Conservation (phyloP, 1,140 invertebrate genomes). For the Halyomorpha halys region DNA sequence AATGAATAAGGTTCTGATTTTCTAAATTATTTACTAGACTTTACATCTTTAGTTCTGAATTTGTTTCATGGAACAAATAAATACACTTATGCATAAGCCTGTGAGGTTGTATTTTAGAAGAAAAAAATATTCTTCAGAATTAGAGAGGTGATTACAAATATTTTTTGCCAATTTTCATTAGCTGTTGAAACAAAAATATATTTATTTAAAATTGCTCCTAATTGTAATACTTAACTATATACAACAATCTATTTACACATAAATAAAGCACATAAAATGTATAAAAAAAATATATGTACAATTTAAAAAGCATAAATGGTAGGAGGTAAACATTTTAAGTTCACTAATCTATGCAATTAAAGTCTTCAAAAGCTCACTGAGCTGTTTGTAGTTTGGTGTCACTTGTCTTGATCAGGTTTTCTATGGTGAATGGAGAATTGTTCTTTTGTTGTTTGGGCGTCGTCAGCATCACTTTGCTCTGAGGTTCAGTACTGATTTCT, state of each 20-base stretch:
- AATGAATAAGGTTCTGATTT: no score
- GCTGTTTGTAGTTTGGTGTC: conserved; percentile 15
- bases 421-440: conserved; percentile 25
- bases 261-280: conserved; percentile 7
- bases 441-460: conserved; percentile 6
- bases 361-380: conserved; percentile 5
- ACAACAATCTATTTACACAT: conserved; percentile 17
- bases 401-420: conserved; percentile 24
- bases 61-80: no score
- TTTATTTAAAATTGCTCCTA: no score
- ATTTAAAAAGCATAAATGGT: conserved; percentile 1
- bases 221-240: neutral
- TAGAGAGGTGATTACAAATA: no score
- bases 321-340: no score
- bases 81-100: no score
- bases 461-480: conserved; percentile 20
- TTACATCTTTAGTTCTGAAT: no score
- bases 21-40: no score
- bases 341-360: conserved; percentile 5
- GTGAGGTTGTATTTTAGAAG: no score
- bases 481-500: conserved; percentile 24
- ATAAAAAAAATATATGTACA: conserved; percentile 17
- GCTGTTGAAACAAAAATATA: no score
- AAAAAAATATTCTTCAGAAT: no score
- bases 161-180: no score